phyloP scores from a whole-genome alignment of 2,797 vertebrate species.

The Semotilus atromaculatus region DNA sequence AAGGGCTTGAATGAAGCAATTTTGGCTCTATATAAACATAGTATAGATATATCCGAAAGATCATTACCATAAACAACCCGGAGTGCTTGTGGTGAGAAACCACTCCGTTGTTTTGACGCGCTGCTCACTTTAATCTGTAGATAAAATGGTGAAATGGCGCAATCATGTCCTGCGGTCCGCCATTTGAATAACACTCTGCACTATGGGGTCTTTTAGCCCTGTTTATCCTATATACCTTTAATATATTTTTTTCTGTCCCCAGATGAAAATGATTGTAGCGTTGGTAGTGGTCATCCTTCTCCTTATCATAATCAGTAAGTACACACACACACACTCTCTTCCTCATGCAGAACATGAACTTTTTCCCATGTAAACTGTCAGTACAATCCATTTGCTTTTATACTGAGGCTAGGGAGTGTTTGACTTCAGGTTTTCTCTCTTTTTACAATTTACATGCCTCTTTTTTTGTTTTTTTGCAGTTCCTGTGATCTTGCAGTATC shows the following conservation, averaged over 20 bases:
- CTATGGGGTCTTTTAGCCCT: not conserved
- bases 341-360: not conserved
- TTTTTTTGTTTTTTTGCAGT: conserved; percentile 73
- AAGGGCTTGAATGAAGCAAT: too few relatives aligned
- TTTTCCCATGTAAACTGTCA: not conserved
- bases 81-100: too few relatives aligned
- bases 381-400: not conserved
- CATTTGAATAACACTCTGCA: not conserved
- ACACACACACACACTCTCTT: conserved; percentile 4
- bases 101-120: too few relatives aligned
- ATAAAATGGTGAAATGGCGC: too few relatives aligned
- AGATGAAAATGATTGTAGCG: conserved; percentile 94
- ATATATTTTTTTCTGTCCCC: conserved; percentile 54
- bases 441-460: not conserved
- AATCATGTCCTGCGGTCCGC: too few relatives aligned
- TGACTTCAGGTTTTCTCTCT: not conserved
- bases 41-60: too few relatives aligned
- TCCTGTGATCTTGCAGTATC: conserved; percentile 90
- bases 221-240: not conserved
- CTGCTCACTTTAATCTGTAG: too few relatives aligned
- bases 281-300: conserved; percentile 87
- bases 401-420: not conserved
- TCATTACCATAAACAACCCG: too few relatives aligned
- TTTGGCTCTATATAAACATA: too few relatives aligned
- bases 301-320: conserved; percentile 95